Evolutionary conservation across 1,140 invertebrate species (phyloP), one percentile per base, ranked within the genome.

Genomic region (Eriosoma lanigerum): DNA sequence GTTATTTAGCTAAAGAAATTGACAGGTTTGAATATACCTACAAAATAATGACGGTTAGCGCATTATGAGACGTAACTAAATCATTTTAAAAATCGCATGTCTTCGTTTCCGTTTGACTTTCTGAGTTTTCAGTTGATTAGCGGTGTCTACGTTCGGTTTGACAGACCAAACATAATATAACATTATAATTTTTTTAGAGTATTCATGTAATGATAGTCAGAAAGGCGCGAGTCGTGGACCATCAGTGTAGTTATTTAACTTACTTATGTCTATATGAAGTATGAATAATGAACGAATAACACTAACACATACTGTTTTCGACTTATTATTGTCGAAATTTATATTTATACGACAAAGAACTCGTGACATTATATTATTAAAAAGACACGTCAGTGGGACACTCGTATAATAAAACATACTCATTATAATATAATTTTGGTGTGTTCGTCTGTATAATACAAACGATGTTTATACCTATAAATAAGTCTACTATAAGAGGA

Each of bases 341-440:
- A n/a, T 15, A 15, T 15, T 10, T 48, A 13, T 68, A 13, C 17
- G 19, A 13, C 17, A 10, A 50, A 50, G 10, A n/a, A n/a, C 46
- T n/a, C 17, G 9, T 38, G 32, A 38, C 8, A 38, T 38, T 8
- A n/a, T 24, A 17, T 21, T 13, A 70, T 48, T 26, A 38, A 26
- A 10, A 50, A 46, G 21, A 46, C 64, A n/a, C n/a, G n/a, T n/a
- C n/a, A n/a, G 64, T 68, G 38, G 64, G 66, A 70, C 15, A 26
- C 13, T 19, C 15, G 8, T 38, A 13, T 13, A 44, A 19, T 19
- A 19, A 13, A 19, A 48, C 15, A 2, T 46, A 24, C 66, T 70
- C 66, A 50, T 70, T 70, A 50, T 26, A 72, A 72, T 52, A 72
- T 72, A 29, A 52, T 72, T 72, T 72, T 52, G 68, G 46, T 6